phyloP scores from a whole-genome alignment of 2,888 invertebrate genomes.

The Omphaloscelis lunosa region DNA sequence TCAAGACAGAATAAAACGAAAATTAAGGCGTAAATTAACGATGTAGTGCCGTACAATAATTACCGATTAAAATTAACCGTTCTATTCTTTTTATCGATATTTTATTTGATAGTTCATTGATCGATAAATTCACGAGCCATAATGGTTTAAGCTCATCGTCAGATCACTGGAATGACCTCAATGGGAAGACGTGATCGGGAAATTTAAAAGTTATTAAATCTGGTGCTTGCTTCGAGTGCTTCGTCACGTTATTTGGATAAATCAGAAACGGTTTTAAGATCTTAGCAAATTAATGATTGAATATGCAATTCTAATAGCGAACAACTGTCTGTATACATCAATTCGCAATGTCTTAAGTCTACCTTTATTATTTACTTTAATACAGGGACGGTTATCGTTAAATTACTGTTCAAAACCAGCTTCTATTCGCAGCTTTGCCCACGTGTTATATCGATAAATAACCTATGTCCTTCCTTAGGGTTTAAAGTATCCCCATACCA shows the following conservation, averaged over 20 bases:
- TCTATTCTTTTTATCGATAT: neutral
- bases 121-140: neutral
- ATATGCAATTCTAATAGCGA: neutral
- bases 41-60: too few species aligned
- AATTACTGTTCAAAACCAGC: neutral
- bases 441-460: too few species aligned
- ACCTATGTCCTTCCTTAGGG: too few species aligned
- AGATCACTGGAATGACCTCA: neutral
- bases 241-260: slow-evolving; percentile 9
- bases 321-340: neutral
- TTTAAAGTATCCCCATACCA: too few species aligned
- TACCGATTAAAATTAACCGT: neutral
- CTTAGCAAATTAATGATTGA: neutral
- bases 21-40: neutral
- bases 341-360: neutral
- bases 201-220: slow-evolving; percentile 10
- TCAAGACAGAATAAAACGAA: neutral
- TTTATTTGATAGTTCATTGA: slow-evolving; percentile 9
- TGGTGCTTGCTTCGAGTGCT: neutral
- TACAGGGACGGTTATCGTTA: neutral
- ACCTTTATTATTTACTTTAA: neutral
- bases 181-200: slow-evolving; percentile 8
- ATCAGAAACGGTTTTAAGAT: neutral
- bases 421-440: too few species aligned
- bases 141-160: neutral